Conservation (phyloP, 2,797 vertebrate species). For the Euphonia xanthogaster region DNA sequence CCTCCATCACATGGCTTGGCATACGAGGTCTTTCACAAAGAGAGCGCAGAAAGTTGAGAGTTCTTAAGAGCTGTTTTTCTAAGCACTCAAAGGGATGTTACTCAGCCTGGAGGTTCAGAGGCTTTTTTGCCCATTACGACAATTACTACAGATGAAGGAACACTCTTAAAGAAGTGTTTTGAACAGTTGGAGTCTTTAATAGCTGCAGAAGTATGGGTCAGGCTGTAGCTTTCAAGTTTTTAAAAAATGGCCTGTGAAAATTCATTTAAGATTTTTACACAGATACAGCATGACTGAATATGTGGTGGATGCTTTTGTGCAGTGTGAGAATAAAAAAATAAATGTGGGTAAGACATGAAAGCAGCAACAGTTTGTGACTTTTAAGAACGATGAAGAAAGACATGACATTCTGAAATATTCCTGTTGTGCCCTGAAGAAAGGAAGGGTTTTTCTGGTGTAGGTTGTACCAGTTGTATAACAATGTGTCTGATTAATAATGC, state of each 20-base stretch:
- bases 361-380: background rate
- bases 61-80: constrained; percentile 45
- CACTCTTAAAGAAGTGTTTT: constrained; percentile 11
- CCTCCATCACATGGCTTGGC: constrained; percentile 13
- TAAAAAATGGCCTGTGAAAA: background rate
- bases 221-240: constrained; percentile 18
- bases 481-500: background rate
- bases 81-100: constrained; percentile 5
- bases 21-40: constrained; percentile 2
- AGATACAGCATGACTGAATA: background rate
- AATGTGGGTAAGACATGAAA: background rate
- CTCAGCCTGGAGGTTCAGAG: background rate
- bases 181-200: background rate
- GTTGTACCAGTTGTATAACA: background rate
- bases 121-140: background rate
- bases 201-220: background rate
- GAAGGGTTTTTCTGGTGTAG: background rate
- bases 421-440: background rate
- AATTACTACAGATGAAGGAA: constrained; percentile 20
- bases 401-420: background rate
- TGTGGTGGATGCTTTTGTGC: background rate
- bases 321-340: background rate
- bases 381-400: background rate
- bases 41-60: background rate
- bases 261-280: background rate